Evolutionary conservation across 64 coral and sea anemone genomes (phyloP).

Genomic region (Stichodactyla mertensii): DNA sequence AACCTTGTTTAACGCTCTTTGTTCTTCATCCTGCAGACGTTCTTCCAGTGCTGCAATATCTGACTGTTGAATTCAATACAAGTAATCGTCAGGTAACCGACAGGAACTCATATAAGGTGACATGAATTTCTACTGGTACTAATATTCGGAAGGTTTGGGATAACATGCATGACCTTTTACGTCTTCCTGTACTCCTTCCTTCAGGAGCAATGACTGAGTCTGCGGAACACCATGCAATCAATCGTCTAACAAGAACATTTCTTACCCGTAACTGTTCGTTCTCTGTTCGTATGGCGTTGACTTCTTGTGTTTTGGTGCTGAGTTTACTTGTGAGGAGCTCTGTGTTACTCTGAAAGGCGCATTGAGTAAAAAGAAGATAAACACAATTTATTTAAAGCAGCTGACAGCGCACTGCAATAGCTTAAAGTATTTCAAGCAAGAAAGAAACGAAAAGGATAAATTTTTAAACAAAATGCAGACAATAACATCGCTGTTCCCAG

Average conservation of each 20-base stretch:
- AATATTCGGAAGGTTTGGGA: not conserved
- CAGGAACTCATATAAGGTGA: too few species aligned
- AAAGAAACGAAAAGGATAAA: too few species aligned
- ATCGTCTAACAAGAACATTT: not conserved
- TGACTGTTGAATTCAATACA: slow-evolving; percentile 23
- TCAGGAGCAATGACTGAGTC: not conserved
- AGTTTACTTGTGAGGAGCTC: slow-evolving; percentile 49
- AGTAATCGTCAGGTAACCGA: not conserved
- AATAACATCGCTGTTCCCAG: not conserved
- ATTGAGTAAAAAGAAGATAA: not conserved
- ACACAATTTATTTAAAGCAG: not conserved
- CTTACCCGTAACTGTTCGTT: slow-evolving; percentile 68
- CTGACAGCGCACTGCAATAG: too few species aligned
- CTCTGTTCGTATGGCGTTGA: slow-evolving; percentile 60
- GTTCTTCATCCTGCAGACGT: slow-evolving; percentile 58
- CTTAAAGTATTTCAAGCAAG: too few species aligned
- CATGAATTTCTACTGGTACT: not conserved
- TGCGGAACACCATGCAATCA: too few species aligned
- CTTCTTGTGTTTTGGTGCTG: slow-evolving; percentile 60
- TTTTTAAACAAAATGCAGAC: too few species aligned
- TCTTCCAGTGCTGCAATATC: slow-evolving; percentile 68
- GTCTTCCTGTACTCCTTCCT: too few species aligned
- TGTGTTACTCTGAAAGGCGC: slow-evolving; percentile 42
- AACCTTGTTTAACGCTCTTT: slow-evolving; percentile 50
- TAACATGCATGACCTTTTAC: not conserved